Conservation (phyloP, 1,140 invertebrate genomes). For the Papilio dardanus region DNA sequence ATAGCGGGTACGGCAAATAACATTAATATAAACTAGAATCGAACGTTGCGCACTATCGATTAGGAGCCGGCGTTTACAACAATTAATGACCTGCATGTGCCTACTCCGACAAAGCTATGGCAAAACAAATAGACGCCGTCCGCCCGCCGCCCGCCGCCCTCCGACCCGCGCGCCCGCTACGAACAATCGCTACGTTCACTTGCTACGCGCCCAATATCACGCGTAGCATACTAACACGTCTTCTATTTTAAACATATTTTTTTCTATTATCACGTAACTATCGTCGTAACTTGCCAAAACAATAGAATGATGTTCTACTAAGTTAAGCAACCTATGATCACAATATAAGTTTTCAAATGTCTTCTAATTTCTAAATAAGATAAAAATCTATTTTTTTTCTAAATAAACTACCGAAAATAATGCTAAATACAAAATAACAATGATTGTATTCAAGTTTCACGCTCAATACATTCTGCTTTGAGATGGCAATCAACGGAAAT, state of each 20-base stretch:
- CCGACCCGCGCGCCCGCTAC: slow-evolving; percentile 46
- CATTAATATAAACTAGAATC: slow-evolving; percentile 82
- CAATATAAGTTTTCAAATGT: no score
- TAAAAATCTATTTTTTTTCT: no score
- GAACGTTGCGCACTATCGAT: slow-evolving; percentile 79
- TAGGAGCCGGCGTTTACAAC: slow-evolving; percentile 79
- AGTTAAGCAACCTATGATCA: no score
- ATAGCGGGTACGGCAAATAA: slow-evolving; percentile 73
- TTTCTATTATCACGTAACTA: background rate
- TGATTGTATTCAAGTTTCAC: slow-evolving; percentile 20
- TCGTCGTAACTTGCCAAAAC: background rate
- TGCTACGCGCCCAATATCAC: slow-evolving; percentile 3
- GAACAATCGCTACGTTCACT: slow-evolving; percentile 14
- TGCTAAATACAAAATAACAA: slow-evolving; percentile 9
- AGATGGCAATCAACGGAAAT: slow-evolving; percentile 42
- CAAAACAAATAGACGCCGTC: slow-evolving; percentile 78
- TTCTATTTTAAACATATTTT: background rate
- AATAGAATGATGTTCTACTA: background rate
- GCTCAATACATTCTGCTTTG: slow-evolving; percentile 14
- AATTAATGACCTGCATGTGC: slow-evolving; percentile 82
- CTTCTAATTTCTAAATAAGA: no score
- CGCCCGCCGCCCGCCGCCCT: slow-evolving; percentile 65
- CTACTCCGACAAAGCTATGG: slow-evolving; percentile 79
- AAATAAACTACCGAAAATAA: background rate
- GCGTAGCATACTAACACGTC: background rate